Evolutionary conservation across 1,140 invertebrate species (phyloP), one percentile per base, ranked within the genome.

Genomic region (Hydropsyche tenuis): DNA sequence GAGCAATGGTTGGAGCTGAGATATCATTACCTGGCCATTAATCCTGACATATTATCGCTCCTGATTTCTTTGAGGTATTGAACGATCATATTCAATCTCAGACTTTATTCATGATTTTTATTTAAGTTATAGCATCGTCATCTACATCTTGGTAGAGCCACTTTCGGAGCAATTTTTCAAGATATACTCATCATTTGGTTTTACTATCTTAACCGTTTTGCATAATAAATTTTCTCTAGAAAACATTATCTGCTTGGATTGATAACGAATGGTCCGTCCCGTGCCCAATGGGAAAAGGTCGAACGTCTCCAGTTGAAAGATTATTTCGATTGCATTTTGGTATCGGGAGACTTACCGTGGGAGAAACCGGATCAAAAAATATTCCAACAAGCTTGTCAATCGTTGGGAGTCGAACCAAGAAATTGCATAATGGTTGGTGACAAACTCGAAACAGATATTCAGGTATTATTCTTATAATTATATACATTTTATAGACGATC

Each of bases 271-370:
- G 93, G 93, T 9, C 91, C 93, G 1, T 94, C 93, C 20, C 87
- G 89, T 46, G 90, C 92, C 9, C 94, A 96, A 82, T 94, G 93
- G 92, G 93, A 95, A 84, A 95, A 96, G 83, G 87, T 95, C 25
- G 83, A 88, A 46, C 87, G 88, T 51, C 84, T 94, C 71, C 86
- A 88, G 12, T 83, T 93, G 1, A 83, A 87, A 63, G 86, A 88
- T 64, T 92, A 89, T 81, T 95, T 94, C 81, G 92, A 94, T 81
- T 87, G 90, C 73, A 89, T 94, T 72, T 83, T 94, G 37, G 91
- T 94, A 11, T 94, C 92, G 25, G 93, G 92, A 6, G 93, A 95
- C 85, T 84, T 92, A 76, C 90, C 91, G 1, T 93, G 91, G 89
- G 92, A 94, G 82, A 95, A 95, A 80, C 93, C 93, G 0, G 86